These are phyloP conservation scores for Condylura cristata DNA, from an alignment of 2,113 vertebrate genomes.

Conservation along the genomic window DNA sequence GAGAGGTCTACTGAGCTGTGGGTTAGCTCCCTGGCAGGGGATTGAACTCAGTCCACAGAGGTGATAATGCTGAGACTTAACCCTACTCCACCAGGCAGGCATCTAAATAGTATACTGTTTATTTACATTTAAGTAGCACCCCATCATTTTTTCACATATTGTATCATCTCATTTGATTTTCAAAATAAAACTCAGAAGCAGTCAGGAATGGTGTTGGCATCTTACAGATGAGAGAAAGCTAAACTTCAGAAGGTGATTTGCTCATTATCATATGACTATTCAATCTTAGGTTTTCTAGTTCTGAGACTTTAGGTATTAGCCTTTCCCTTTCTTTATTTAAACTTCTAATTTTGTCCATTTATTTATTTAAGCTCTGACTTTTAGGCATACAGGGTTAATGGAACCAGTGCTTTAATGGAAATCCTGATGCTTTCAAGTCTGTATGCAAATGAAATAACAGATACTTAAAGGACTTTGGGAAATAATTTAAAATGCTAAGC, in stretches of 20 bases:
- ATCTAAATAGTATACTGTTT: background rate
- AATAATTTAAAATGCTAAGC: slow-evolving; percentile 48
- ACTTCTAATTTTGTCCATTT: background rate
- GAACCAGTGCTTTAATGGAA: background rate
- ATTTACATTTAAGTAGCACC: background rate
- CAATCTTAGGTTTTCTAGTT: background rate
- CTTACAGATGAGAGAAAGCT: background rate
- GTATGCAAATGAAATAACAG: slow-evolving; percentile 37
- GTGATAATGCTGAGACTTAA: too few relatives aligned
- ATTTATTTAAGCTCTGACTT: background rate
- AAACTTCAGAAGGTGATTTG: background rate
- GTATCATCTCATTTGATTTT: background rate
- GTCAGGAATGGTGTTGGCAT: background rate
- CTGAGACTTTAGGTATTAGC: background rate
- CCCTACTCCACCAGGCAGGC: too few relatives aligned
- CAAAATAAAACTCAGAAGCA: background rate
- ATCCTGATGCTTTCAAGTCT: background rate
- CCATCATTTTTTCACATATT: background rate
- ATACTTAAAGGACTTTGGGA: slow-evolving; percentile 34
- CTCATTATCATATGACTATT: background rate
- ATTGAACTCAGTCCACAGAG: too few relatives aligned
- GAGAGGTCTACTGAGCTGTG: too few relatives aligned
- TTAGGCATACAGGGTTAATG: background rate
- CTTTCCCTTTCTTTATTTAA: background rate
- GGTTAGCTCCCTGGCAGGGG: too few relatives aligned